Conservation (phyloP, 1,140 invertebrate genomes). For the Drepana arcuata region DNA sequence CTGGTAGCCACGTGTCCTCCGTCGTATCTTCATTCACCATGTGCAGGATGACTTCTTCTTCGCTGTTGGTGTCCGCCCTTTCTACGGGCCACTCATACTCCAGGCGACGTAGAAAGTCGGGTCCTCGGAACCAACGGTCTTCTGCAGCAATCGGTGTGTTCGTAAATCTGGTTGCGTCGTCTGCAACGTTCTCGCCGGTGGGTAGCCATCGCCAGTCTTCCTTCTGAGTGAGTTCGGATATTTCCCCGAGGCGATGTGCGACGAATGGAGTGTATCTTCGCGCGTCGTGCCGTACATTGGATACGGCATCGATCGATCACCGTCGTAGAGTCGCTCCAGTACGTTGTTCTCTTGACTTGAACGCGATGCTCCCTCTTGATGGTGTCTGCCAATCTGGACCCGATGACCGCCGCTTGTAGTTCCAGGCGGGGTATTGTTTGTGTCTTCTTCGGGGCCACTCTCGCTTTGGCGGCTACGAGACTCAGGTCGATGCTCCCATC, state of each 20-base stretch:
- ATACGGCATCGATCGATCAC: constrained; percentile 14
- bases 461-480: too few species aligned
- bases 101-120: not conserved
- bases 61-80: too few species aligned
- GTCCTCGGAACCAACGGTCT: not conserved
- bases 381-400: too few species aligned
- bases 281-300: constrained; percentile 16
- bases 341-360: constrained; percentile 1
- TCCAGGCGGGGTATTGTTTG: too few species aligned
- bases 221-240: constrained; percentile 22
- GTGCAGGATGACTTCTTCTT: too few species aligned
- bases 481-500: too few species aligned
- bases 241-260: constrained; percentile 33
- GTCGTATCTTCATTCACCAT: too few species aligned
- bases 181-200: constrained; percentile 26
- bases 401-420: too few species aligned
- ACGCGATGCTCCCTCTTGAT: too few species aligned
- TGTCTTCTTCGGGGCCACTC: too few species aligned
- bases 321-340: constrained; percentile 17
- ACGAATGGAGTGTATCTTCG: constrained; percentile 31
- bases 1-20: too few species aligned
- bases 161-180: constrained; percentile 14
- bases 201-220: constrained; percentile 28
- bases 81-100: not conserved
- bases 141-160: not conserved